These are phyloP conservation scores for Ferdinandea cuprea DNA, from an alignment of 2,888 invertebrate species.

Conservation along the genomic window DNA sequence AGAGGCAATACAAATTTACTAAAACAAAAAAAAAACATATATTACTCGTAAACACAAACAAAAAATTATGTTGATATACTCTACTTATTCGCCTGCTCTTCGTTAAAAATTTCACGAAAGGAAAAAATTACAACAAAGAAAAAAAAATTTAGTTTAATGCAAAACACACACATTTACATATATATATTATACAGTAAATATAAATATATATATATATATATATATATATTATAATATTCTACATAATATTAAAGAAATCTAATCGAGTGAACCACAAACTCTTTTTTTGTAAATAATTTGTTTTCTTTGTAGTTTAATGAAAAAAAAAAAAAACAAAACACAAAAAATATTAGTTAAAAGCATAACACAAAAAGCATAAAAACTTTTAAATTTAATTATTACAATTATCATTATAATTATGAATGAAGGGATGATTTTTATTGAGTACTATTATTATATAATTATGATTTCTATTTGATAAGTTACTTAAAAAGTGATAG, in stretches of 20 bases:
- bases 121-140: conserved; percentile 45
- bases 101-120: conserved; percentile 53
- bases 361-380: conserved; percentile 18
- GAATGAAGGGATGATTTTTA: conserved; percentile 71
- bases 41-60: conserved; percentile 38
- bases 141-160: conserved; percentile 40
- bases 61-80: conserved; percentile 66
- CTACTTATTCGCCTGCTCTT: conserved; percentile 60
- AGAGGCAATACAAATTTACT: conserved; percentile 56
- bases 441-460: conserved; percentile 69
- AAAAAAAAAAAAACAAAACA: conserved; percentile 40
- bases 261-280: conserved; percentile 53
- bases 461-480: conserved; percentile 71
- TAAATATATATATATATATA: conserved; percentile 36
- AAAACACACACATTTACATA: conserved; percentile 37
- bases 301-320: conserved; percentile 67
- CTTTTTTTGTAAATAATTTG: conserved; percentile 67
- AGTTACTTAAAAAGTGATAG: conserved; percentile 74
- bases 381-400: conserved; percentile 63
- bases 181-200: conserved; percentile 32
- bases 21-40: conserved; percentile 49
- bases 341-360: conserved; percentile 14
- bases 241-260: conserved; percentile 53
- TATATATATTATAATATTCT: conserved; percentile 55
- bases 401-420: conserved; percentile 54